Percentiles rank a stretch among this genome's conserved stretches.
Conservation (phyloP, 2,888 invertebrate genomes). For the Portevinia maculata region DNA sequence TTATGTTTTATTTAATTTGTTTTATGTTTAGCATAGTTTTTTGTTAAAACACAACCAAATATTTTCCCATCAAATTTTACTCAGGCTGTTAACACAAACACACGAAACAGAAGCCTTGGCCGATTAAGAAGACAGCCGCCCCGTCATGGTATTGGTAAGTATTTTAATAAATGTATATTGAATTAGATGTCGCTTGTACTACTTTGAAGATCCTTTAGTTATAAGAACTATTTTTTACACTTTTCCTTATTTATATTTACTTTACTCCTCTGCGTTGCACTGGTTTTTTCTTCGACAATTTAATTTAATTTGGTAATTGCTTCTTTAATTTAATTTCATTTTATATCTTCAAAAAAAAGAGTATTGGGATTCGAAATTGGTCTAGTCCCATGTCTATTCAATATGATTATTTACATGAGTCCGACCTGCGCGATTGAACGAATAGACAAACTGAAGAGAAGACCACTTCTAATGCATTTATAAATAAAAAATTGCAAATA, state of each 20-base stretch:
- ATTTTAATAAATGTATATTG: conserved; percentile 19
- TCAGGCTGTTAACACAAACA: conserved; percentile 83
- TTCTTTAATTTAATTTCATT: not conserved
- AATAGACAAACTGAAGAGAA: too few relatives aligned
- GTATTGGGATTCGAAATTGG: not conserved
- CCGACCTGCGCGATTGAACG: too few relatives aligned
- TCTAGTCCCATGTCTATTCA: too few relatives aligned
- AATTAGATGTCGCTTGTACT: conserved; percentile 16
- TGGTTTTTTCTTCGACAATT: not conserved
- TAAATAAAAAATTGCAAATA: too few relatives aligned
- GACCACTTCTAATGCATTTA: too few relatives aligned
- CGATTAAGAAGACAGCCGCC: conserved; percentile 84
- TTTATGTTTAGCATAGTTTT: conserved; percentile 62
- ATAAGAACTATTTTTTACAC: not conserved
- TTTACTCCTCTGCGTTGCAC: not conserved
- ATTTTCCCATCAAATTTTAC: conserved; percentile 78
- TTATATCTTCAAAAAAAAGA: too few relatives aligned
- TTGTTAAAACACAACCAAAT: conserved; percentile 70
- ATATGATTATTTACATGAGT: too few relatives aligned
- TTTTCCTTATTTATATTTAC: conserved; percentile 5
- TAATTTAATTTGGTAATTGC: conserved; percentile 4
- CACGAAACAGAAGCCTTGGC: conserved; percentile 84
- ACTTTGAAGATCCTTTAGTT: conserved; percentile 6
- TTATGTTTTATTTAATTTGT: conserved; percentile 38
- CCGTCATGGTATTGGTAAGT: conserved; percentile 84